Evolutionary conservation across 2,113 vertebrate genomes (phyloP).

Genomic region (Hemibagrus wyckioides): DNA sequence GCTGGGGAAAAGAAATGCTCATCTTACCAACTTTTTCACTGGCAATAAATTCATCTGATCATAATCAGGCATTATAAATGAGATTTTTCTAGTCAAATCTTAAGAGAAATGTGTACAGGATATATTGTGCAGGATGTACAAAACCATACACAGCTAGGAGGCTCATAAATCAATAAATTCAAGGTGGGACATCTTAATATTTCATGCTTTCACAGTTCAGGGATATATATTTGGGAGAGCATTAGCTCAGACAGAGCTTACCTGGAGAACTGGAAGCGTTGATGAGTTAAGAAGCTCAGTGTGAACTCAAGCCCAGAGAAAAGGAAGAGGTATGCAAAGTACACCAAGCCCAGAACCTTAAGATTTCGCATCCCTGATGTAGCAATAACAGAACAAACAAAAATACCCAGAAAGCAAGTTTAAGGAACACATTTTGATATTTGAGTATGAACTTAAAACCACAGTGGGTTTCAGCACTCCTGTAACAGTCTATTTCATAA

Average conservation of each 20-base stretch:
- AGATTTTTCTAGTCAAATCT: no score
- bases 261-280: conserved; percentile 94
- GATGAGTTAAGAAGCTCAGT: conserved; percentile 90
- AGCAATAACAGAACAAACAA: conserved; percentile 25
- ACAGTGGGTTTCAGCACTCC: background rate
- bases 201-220: background rate
- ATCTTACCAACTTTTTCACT: background rate
- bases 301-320: conserved; percentile 96
- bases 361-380: conserved; percentile 79
- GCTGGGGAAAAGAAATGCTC: conserved; percentile 64
- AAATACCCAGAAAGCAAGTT: background rate
- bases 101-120: background rate
- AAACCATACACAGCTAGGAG: background rate
- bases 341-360: conserved; percentile 81
- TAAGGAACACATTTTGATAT: background rate
- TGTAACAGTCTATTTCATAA: background rate
- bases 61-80: background rate
- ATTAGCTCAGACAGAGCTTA: conserved; percentile 55
- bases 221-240: background rate
- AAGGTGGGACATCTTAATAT: background rate
- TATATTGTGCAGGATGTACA: background rate
- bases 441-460: background rate
- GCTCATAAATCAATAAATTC: background rate
- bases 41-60: background rate
- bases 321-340: conserved; percentile 94